These are phyloP conservation scores for Lucilia sericata DNA, from an alignment of 1,140 invertebrate genomes.

Conservation along the genomic window DNA sequence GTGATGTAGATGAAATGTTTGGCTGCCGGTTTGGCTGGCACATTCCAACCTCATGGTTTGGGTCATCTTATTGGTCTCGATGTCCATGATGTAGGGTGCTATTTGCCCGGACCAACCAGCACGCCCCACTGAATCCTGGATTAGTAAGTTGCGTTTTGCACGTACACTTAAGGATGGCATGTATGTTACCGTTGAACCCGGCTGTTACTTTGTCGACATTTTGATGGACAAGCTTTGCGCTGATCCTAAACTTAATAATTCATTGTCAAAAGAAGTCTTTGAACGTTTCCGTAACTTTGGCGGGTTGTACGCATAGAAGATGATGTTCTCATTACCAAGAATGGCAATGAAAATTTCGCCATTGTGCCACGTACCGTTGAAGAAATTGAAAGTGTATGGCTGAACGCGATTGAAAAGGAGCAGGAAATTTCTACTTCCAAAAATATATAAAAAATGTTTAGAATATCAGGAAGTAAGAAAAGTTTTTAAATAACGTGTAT, in stretches of 20 bases:
- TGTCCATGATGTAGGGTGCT: constrained; percentile 98
- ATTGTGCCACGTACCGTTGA: constrained; percentile 84
- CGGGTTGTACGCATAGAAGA: constrained; percentile 97
- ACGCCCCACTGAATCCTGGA: constrained; percentile 75
- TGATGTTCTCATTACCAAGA: constrained; percentile 88
- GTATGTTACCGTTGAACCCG: constrained; percentile 94
- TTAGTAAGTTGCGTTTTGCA: constrained; percentile 84
- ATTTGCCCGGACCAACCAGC: constrained; percentile 75
- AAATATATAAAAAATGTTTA: neutral
- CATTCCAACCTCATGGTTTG: constrained; percentile 97
- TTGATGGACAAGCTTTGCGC: constrained; percentile 77
- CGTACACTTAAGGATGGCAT: constrained; percentile 85
- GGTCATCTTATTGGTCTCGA: constrained; percentile 94
- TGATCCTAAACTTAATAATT: constrained; percentile 77
- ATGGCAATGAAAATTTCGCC: constrained; percentile 88
- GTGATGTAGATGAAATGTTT: constrained; percentile 89
- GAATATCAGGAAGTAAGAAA: neutral
- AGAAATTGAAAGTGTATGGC: constrained; percentile 61
- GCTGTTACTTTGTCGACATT: constrained; percentile 93
- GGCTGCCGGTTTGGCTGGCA: constrained; percentile 79
- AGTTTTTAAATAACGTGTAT: neutral
- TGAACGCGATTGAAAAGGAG: neutral
- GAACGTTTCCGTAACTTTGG: constrained; percentile 86
- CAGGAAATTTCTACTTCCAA: no score
- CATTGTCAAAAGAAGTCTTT: constrained; percentile 79